Base-by-base conservation (phyloP, 2,113 vertebrate species). In the Spheniscus mendiculus region DNA sequence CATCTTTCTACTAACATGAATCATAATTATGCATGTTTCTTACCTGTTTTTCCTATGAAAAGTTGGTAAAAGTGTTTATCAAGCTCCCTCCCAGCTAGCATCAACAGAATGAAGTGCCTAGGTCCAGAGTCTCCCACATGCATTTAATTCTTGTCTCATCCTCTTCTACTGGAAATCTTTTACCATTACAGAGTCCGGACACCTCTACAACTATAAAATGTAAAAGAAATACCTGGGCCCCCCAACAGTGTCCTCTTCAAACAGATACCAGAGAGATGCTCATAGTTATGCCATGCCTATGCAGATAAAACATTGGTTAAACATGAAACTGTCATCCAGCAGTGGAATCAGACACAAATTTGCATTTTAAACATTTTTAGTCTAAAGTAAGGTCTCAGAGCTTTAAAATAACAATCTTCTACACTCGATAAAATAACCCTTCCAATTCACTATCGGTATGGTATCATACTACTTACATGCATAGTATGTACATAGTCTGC, bases 141-240 rank as follows among this genome's bases (percentile, higher is more conserved):
- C 81, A 95, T 53, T 97, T 95, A 97, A 95, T 90, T 92, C 91
- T 94, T 97, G 93, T 93, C 81, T 95, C 96, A 96, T 97, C 96
- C 79, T 98, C 97, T 98, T 98, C 95, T 95, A 96, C 79, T 86
- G 95, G 95, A 96, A 96, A 94, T 94, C 95, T 97, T 97, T 88
- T 82, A 95, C 93, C 97, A 96, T 96, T 96, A 97, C 83, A 97
- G 87, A 93, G 76, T 96, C 96, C 72, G 74, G 96, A 96, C 92
- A 97, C 94, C 92, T 97, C 96, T 97, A 98, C 63, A 97, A 97
- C 97, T 98, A 97, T 84, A 97, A 98, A 97, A 97, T 97, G 96
- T 97, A 97, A 97, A 97, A 98, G 97, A 97, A 98, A 98, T 97
- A 98, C 96, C 94, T 96, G 97, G 95, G 91, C 92, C 95, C 97